A percentile compares a stretch with the other conserved stretches of the same genome.
phyloP scores from a whole-genome alignment of 53 echinoderm and acorn worm genomes.

The Henricia sp. region DNA sequence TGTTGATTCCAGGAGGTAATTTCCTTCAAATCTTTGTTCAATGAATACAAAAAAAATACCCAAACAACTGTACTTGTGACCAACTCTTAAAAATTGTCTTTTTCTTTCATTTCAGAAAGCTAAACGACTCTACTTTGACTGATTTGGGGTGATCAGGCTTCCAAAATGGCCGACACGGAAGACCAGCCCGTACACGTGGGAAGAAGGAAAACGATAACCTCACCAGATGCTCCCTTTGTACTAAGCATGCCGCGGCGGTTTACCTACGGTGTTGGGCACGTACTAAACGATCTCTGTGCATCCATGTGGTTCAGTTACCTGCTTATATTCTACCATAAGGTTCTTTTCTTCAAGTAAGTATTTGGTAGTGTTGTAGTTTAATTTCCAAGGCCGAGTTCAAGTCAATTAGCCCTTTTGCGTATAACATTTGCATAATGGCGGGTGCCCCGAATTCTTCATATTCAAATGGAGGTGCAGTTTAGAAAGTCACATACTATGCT shows the following conservation, averaged over 20 bases:
- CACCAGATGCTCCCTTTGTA: neutral
- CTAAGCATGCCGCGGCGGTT: constrained; percentile 49
- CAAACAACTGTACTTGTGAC: neutral
- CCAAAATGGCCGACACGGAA: constrained; percentile 13
- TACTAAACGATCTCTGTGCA: constrained; percentile 96
- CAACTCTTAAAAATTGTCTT: neutral
- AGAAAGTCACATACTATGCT: no score
- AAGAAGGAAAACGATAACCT: constrained; percentile 1
- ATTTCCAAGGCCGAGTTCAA: no score
- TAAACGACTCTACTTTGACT: neutral
- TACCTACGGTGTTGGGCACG: constrained; percentile 94
- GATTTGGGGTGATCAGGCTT: neutral
- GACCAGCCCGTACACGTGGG: neutral
- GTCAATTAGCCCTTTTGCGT: no score
- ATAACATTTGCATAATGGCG: no score
- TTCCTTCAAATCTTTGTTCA: no score
- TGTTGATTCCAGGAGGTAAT: no score
- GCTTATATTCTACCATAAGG: constrained; percentile 92
- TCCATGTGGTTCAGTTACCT: constrained; percentile 99
- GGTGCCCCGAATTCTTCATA: no score
- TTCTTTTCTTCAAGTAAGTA: constrained; percentile 87
- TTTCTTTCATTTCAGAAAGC: neutral
- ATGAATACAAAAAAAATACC: neutral
- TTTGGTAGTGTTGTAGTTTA: no score
- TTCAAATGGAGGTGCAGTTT: no score